Conservation (phyloP, 2,888 invertebrate genomes). For the Dryobota labecula region DNA sequence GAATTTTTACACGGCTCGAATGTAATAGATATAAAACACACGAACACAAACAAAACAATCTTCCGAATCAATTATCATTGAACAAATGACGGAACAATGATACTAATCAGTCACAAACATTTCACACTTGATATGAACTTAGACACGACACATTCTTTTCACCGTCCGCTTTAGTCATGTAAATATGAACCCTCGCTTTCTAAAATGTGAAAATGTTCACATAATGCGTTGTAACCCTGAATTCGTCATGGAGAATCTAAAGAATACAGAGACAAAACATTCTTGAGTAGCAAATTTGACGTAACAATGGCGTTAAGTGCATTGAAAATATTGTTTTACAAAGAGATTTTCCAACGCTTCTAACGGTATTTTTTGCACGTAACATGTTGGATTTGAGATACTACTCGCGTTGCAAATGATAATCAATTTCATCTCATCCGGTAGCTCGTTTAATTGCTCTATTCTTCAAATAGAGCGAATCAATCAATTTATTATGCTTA, state of each 20-base stretch:
- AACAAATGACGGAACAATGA: slow-evolving; percentile 62
- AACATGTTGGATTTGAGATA: slow-evolving; percentile 56
- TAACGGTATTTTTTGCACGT: slow-evolving; percentile 60
- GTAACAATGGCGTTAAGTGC: slow-evolving; percentile 70
- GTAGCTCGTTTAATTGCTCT: slow-evolving; percentile 75
- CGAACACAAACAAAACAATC: slow-evolving; percentile 22
- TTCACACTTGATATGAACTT: slow-evolving; percentile 75
- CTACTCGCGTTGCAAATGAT: slow-evolving; percentile 60
- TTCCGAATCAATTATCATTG: slow-evolving; percentile 26
- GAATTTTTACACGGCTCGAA: neutral
- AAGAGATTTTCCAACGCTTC: slow-evolving; percentile 46
- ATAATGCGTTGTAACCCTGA: slow-evolving; percentile 73
- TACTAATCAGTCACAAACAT: slow-evolving; percentile 72
- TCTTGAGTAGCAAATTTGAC: slow-evolving; percentile 69
- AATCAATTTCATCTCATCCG: slow-evolving; percentile 73
- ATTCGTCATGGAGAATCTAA: slow-evolving; percentile 72
- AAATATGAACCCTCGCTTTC: slow-evolving; percentile 88
- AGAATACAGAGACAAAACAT: slow-evolving; percentile 65
- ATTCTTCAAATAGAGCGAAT: slow-evolving; percentile 80
- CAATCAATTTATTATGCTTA: slow-evolving; percentile 66
- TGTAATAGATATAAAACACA: slow-evolving; percentile 8
- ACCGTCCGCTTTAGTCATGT: slow-evolving; percentile 79
- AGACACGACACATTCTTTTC: slow-evolving; percentile 70
- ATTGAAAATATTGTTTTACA: slow-evolving; percentile 62
- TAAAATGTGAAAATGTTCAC: slow-evolving; percentile 85